phyloP scores from a whole-genome alignment of 2,113 vertebrate species.

The Phrynosoma blainvillii region DNA sequence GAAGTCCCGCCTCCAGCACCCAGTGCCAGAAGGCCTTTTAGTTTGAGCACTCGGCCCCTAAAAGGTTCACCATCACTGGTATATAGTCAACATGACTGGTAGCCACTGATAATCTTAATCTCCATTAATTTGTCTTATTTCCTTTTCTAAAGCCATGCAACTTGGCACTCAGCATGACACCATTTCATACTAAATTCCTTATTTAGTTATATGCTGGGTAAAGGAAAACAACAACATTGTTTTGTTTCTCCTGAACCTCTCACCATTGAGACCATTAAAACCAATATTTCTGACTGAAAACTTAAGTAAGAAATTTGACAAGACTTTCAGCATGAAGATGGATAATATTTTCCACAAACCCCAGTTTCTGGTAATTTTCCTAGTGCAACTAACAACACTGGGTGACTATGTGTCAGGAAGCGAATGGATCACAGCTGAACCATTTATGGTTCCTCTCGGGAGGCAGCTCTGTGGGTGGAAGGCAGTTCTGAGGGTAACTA shows the following conservation, averaged over 20 bases:
- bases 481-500: neutral
- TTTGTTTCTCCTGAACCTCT: conserved; percentile 33
- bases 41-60: no score
- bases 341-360: neutral
- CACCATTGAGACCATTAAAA: neutral
- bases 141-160: neutral
- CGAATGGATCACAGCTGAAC: neutral
- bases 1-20: no score
- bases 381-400: neutral
- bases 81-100: neutral
- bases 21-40: no score
- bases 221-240: neutral
- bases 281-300: neutral
- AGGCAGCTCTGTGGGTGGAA: neutral
- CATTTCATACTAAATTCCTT: neutral
- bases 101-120: neutral
- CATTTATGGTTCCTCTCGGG: neutral
- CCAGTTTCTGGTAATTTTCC: neutral
- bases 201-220: neutral
- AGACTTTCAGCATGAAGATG: conserved; percentile 43
- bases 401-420: neutral
- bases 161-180: neutral
- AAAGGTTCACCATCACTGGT: no score
- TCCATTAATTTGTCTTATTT: neutral
- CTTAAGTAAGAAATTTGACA: conserved; percentile 36